Evolutionary conservation across 1,140 invertebrate species (phyloP).

Genomic region (Ephestia elutella): DNA sequence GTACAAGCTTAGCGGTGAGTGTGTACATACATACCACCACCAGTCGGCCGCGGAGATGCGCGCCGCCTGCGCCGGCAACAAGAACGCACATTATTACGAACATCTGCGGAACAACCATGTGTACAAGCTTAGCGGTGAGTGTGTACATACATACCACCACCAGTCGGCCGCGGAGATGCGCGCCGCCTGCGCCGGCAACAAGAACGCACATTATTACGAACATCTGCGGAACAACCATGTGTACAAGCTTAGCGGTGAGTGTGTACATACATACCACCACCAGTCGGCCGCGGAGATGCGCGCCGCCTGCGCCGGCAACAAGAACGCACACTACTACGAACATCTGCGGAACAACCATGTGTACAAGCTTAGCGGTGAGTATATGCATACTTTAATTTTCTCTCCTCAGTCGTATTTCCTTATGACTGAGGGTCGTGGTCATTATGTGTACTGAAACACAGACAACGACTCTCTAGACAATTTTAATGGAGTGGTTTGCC

Average conservation of each 20-base stretch:
- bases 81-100: constrained; percentile 86
- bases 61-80: constrained; percentile 76
- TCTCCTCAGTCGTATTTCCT: too few species aligned
- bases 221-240: constrained; percentile 83
- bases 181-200: constrained; percentile 76
- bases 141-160: constrained; percentile 77
- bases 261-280: constrained; percentile 77
- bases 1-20: constrained; percentile 74
- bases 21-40: constrained; percentile 77
- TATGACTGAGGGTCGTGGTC: too few species aligned
- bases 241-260: constrained; percentile 74
- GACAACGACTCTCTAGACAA: too few species aligned
- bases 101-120: constrained; percentile 83
- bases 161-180: constrained; percentile 81
- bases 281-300: constrained; percentile 81
- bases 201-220: constrained; percentile 86
- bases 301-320: constrained; percentile 76
- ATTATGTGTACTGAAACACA: too few species aligned
- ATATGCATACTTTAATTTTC: too few species aligned
- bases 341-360: constrained; percentile 83
- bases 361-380: constrained; percentile 74
- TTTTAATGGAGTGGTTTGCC: too few species aligned
- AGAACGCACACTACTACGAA: constrained; percentile 86
- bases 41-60: constrained; percentile 81
- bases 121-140: constrained; percentile 74